Conservation (phyloP, 2,797 vertebrate species). For the Apogon hyalosoma region DNA sequence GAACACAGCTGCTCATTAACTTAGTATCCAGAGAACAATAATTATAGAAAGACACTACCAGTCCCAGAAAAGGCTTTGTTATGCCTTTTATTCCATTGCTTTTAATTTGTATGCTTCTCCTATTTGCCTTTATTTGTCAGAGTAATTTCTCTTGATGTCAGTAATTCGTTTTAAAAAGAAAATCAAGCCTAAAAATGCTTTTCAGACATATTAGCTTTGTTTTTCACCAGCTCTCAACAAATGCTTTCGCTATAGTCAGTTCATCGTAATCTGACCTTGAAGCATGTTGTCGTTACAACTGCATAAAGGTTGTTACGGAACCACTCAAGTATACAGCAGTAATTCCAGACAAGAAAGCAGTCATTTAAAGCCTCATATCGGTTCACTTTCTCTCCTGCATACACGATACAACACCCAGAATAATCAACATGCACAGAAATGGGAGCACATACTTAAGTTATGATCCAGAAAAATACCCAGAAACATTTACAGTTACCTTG, state of each 20-base stretch:
- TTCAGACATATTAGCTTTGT: neutral
- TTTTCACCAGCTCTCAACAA: neutral
- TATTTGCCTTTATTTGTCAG: constrained; percentile 21
- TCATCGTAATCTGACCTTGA: neutral
- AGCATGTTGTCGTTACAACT: neutral
- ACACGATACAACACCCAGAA: neutral
- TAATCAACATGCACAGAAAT: constrained; percentile 11
- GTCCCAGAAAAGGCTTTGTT: constrained; percentile 8
- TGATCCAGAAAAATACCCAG: neutral
- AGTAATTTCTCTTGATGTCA: constrained; percentile 22
- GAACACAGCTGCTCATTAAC: constrained; percentile 63
- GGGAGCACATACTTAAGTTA: neutral
- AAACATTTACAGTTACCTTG: neutral
- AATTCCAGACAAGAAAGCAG: neutral
- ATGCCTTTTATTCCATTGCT: constrained; percentile 15
- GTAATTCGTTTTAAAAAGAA: constrained; percentile 18
- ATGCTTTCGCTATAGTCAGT: neutral
- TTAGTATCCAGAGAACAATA: constrained; percentile 32
- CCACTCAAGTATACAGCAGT: neutral
- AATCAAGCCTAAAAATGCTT: neutral
- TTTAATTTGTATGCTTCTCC: constrained; percentile 37
- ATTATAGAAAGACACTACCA: constrained; percentile 32
- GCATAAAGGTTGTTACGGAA: neutral
- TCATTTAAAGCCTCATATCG: neutral
- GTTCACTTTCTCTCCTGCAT: neutral